phyloP scores from a whole-genome alignment of 2,888 invertebrate genomes.

The Abrostola tripartita region DNA sequence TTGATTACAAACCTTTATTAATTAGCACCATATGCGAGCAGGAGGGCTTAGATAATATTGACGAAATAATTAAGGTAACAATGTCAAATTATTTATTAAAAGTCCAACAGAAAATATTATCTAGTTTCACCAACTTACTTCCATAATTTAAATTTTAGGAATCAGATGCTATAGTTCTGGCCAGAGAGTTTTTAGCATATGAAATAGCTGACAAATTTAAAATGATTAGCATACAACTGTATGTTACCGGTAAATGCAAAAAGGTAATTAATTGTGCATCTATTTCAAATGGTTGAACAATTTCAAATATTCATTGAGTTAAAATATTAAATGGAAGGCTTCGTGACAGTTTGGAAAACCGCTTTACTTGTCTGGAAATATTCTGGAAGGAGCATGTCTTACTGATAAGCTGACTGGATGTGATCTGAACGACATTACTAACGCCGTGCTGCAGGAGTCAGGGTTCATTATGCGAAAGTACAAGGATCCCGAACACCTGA shows the following conservation, averaged over 20 bases:
- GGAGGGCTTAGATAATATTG: conserved; percentile 1
- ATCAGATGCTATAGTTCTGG: neutral
- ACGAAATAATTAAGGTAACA: neutral
- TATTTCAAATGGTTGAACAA: too few species aligned
- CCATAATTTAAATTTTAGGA: neutral
- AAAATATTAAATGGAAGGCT: neutral
- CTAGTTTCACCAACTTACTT: too few species aligned
- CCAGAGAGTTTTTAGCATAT: neutral
- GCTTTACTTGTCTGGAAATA: neutral
- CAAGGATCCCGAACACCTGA: neutral
- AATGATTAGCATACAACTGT: neutral
- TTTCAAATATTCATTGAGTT: neutral
- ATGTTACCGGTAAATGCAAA: neutral
- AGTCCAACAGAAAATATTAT: too few species aligned
- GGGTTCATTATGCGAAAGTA: neutral
- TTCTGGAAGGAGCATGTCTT: neutral
- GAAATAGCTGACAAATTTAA: conserved; percentile 1
- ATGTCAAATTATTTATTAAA: neutral
- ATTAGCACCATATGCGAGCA: neutral
- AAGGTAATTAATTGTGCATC: neutral
- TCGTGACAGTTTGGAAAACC: neutral
- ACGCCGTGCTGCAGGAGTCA: neutral
- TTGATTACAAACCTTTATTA: neutral
- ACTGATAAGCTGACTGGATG: neutral
- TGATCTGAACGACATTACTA: neutral